Percentiles rank a stretch among this genome's conserved stretches.
Conservation (phyloP, 2,113 vertebrate species). For the Oriolus oriolus region DNA sequence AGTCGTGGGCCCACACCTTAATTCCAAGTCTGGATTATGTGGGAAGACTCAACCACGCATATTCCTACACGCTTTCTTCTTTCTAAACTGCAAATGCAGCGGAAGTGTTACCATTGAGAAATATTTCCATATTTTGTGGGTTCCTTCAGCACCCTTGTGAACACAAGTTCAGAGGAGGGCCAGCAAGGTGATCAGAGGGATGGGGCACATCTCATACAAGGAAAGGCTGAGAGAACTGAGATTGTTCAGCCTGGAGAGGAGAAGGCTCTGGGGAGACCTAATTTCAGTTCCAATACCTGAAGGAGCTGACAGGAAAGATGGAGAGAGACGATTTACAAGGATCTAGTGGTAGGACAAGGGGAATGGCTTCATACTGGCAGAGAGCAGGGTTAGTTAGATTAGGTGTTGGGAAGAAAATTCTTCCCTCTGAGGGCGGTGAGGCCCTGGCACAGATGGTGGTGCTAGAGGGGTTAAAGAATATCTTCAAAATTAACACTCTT, state of each 20-base stretch:
- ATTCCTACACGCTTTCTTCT: not conserved
- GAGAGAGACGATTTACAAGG: not conserved
- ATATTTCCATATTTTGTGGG: not conserved
- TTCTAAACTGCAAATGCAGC: not conserved
- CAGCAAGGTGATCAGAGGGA: no score
- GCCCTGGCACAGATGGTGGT: not conserved
- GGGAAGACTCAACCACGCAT: not conserved
- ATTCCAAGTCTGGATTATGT: not conserved
- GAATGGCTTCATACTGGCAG: not conserved
- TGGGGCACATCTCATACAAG: not conserved
- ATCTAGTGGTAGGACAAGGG: not conserved
- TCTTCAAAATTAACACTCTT: not conserved
- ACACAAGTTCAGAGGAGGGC: not conserved
- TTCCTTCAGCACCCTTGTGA: not conserved
- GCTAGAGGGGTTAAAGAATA: not conserved
- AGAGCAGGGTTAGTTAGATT: not conserved
- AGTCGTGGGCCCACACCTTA: not conserved
- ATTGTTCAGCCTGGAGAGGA: not conserved
- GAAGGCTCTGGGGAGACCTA: not conserved
- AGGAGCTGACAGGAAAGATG: not conserved
- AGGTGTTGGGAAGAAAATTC: not conserved
- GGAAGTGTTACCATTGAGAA: rapidly evolving
- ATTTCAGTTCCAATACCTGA: not conserved
- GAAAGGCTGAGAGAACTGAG: not conserved
- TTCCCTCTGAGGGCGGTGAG: not conserved